Base-by-base conservation (phyloP, 2,113 vertebrate species). In the Pongo pygmaeus region DNA sequence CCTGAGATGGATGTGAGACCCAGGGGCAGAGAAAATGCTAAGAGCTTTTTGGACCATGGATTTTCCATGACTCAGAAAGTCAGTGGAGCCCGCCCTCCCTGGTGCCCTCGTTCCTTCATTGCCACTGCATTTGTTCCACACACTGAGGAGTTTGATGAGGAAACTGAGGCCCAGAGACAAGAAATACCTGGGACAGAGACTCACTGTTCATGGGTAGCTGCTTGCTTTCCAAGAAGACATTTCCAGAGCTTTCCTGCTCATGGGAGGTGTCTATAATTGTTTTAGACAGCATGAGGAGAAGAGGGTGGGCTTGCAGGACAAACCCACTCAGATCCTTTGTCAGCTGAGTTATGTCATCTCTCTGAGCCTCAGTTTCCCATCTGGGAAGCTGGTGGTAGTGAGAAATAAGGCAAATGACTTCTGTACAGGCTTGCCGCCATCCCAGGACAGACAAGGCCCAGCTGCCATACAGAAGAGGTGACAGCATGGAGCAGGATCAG, bases 281-380 rank as follows among this genome's bases (percentile, higher is more conserved):
- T n/a, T 67, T 20, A 61, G 57, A 5, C 2, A 7, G 3, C 13
- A 1, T 32, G 57, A 18, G 12, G 9, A 4, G 1, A 2, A 38
- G 5, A 74, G 6, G 10, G 20, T 57, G 18, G n/a, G 5, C 4
- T 55, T 40, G 59, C 55, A 69, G 70, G 50, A 14, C 38, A 40
- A 30, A 55, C 12, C 59, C 43, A 48, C 3, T 16, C 72, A 79
- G 79, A 43, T 7, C 13, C 61, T 88, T 20, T 2, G 2, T 52
- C 43, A n/a, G 43, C 52, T 43, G 46, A 46, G 22, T 12, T 64
- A 2, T 14, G 17, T 17, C 46, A 3, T 38, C 13, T 6, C 2
- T 79, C 64, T 6, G 20, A 18, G 46, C 13, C 32, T 48, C 69
- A 22, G 43, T 16, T 46, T 64, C 74, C 93, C 69, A 4, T 20